Percentiles rank a stretch among this genome's conserved stretches.
Conservation (phyloP, 1,140 invertebrate species). For the Heliconius melpomene region DNA sequence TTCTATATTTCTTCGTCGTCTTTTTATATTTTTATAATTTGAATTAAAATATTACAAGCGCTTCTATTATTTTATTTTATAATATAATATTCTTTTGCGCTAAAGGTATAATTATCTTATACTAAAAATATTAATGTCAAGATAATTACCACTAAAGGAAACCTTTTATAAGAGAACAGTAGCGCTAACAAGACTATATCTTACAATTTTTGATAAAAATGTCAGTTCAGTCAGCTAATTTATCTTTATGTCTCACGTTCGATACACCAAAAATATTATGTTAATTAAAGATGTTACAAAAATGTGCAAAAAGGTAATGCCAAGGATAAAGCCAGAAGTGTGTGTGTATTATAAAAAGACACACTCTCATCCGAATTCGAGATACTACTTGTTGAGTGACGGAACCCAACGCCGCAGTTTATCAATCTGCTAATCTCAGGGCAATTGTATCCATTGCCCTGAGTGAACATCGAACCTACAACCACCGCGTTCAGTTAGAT, state of each 20-base stretch:
- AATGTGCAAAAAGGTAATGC: not conserved
- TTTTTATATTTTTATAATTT: not conserved
- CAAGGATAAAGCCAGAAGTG: no score
- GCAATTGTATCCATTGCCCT: no score
- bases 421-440: no score
- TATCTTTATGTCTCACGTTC: not conserved
- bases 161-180: conserved; percentile 11
- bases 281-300: not conserved
- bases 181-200: conserved; percentile 22
- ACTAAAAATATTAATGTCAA: not conserved
- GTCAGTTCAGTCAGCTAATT: not conserved
- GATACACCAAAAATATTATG: not conserved
- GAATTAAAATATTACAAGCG: no score
- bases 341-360: no score
- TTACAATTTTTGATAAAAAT: conserved; percentile 28
- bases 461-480: not conserved
- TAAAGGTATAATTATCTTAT: not conserved
- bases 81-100: no score
- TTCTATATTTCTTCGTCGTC: no score
- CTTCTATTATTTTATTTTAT: no score
- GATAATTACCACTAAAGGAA: conserved; percentile 8
- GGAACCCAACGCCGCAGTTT: no score
- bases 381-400: no score
- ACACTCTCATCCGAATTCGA: no score
- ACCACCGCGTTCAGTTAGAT: not conserved